Conservation (phyloP, 1,140 invertebrate genomes). For the Cyclina sinensis region DNA sequence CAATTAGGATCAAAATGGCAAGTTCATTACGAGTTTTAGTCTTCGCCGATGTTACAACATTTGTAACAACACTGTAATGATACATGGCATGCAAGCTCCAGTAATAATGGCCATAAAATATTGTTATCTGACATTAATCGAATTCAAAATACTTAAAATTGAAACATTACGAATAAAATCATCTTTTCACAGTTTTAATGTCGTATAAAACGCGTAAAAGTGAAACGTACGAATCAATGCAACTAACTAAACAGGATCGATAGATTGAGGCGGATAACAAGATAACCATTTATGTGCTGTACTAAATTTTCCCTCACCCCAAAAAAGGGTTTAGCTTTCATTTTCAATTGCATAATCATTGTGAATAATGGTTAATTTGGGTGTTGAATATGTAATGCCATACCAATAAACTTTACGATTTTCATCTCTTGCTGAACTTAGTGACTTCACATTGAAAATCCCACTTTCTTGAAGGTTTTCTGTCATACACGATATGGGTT, state of each 20-base stretch:
- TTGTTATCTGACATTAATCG: slow-evolving; percentile 38
- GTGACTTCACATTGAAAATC: no score
- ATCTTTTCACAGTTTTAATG: slow-evolving; percentile 13
- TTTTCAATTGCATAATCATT: slow-evolving; percentile 4
- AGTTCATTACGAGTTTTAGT: no score
- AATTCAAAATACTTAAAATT: neutral
- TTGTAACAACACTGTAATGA: neutral
- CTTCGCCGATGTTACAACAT: neutral
- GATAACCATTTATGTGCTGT: slow-evolving; percentile 1
- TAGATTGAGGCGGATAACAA: neutral
- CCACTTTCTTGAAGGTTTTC: no score
- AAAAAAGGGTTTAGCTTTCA: neutral
- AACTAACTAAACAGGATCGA: neutral
- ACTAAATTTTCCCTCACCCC: no score
- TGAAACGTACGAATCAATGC: neutral
- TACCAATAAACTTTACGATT: no score
- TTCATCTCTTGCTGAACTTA: no score
- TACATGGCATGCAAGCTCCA: neutral
- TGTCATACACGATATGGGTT: no score
- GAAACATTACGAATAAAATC: slow-evolving; percentile 52
- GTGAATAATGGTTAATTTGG: neutral
- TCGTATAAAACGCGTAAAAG: slow-evolving; percentile 29
- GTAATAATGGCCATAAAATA: slow-evolving; percentile 27
- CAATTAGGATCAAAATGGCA: no score
- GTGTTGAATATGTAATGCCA: neutral